Evolutionary conservation across 2,797 vertebrate species (phyloP), one percentile per base, ranked within the genome.

Genomic region (Periophthalmus magnuspinnatus): DNA sequence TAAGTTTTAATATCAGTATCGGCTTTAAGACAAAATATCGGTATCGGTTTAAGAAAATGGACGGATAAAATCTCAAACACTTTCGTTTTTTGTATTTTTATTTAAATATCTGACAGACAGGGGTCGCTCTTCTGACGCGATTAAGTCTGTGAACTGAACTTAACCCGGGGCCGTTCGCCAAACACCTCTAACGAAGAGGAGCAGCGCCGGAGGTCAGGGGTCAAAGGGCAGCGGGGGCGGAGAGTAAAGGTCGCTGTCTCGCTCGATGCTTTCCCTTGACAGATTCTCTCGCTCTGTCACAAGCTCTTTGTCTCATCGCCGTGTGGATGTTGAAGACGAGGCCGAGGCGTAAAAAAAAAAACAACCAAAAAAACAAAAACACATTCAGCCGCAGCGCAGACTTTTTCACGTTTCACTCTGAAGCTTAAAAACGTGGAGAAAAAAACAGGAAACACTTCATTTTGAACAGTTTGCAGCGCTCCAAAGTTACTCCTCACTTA

Each of bases 141-240:
- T 56, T 11, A 57, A 32, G 80, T 72, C 73, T 71, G 75, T 79
- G 82, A 88, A 82, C 86, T 86, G 81, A 88, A 85, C 84, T 77
- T 81, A 63, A 82, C 69, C 71, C 66, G 65, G 74, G 67, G 55
- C 70, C 34, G 36, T 2, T 69, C 74, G 73, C 81, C 84, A 73
- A 78, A 79, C 52, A 60, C 71, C 74, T 75, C 74, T 76, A 77
- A 84, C 82, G 75, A 84, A 82, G 72, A 63, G 68, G 54, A 57
- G 54, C 52, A 22, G 69, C 65, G 34, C 57, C 28, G 32, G 75
- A 73, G 77, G 81, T 73, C 63, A 7, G 47, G 50, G 76, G 75
- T 75, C 48, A 80, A 70, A 78, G 71, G 67, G 47, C 57, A 67
- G 73, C 0, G 65, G 76, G 70, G 66, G 17, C 22, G 34, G 50